phyloP scores from a whole-genome alignment of 2,113 vertebrate genomes.

The Oplegnathus fasciatus region DNA sequence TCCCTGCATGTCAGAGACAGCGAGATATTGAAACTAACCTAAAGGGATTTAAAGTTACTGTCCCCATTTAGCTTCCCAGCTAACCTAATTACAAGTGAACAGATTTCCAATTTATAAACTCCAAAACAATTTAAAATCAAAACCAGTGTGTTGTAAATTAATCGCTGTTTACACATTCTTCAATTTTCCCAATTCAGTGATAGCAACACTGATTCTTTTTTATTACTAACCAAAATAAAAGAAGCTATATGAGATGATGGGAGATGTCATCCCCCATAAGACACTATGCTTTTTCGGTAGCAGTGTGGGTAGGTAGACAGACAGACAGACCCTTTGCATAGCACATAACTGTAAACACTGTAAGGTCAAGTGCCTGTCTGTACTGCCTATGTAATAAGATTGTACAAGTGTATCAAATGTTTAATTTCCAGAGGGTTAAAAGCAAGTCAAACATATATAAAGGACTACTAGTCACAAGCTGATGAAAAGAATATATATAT shows the following conservation, averaged over 20 bases:
- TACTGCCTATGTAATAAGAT: conserved; percentile 41
- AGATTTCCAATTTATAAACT: conserved; percentile 51
- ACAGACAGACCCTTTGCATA: conserved; percentile 45
- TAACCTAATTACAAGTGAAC: conserved; percentile 52
- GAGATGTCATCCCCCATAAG: neutral
- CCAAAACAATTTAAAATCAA: conserved; percentile 36
- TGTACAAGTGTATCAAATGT: conserved; percentile 51
- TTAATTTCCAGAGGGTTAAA: conserved; percentile 38
- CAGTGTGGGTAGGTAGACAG: conserved; percentile 29
- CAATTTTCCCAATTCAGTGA: conserved; percentile 28
- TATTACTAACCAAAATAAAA: conserved; percentile 57
- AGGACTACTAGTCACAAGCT: conserved; percentile 50
- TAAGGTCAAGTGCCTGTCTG: conserved; percentile 61
- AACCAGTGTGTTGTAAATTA: conserved; percentile 44
- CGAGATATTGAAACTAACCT: conserved; percentile 50
- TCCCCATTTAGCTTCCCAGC: conserved; percentile 40
- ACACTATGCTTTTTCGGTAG: conserved; percentile 34
- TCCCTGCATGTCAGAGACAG: conserved; percentile 66
- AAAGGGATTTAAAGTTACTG: conserved; percentile 54
- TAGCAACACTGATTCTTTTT: conserved; percentile 47
- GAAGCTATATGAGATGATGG: conserved; percentile 30
- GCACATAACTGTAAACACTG: conserved; percentile 64
- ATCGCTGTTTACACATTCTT: conserved; percentile 26
- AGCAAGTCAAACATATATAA: conserved; percentile 37
- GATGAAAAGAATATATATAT: conserved; percentile 62